Conservation (phyloP, 2,888 invertebrate genomes). For the Synergus gifuensis region DNA sequence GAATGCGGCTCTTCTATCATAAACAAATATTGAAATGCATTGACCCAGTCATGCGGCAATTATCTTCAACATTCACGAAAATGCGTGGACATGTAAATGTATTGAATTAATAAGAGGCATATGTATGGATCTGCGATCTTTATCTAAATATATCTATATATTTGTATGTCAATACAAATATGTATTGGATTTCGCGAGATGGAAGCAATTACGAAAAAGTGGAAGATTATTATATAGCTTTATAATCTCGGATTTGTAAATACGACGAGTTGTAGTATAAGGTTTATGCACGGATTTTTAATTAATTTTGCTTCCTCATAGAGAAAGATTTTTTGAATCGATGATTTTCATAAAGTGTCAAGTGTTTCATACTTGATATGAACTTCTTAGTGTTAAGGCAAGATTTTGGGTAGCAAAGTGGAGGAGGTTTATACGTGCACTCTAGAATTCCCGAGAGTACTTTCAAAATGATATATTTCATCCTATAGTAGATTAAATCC, state of each 20-base stretch:
- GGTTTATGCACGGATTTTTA: too few species aligned
- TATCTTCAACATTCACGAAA: constrained; percentile 33
- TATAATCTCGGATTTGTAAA: constrained; percentile 24
- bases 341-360: not conserved
- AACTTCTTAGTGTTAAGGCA: not conserved
- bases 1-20: constrained; percentile 42
- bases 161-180: constrained; percentile 12
- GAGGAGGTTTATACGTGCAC: constrained; percentile 31
- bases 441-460: constrained; percentile 29
- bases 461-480: constrained; percentile 25
- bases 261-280: not conserved
- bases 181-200: constrained; percentile 12
- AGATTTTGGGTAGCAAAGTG: not conserved
- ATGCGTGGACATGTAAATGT: constrained; percentile 11
- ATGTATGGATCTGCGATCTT: not conserved
- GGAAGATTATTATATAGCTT: not conserved
- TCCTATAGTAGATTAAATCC: not conserved
- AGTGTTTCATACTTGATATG: constrained; percentile 22
- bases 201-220: constrained; percentile 21
- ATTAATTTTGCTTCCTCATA: too few species aligned
- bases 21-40: constrained; percentile 47
- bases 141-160: constrained; percentile 2
- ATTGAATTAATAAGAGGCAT: not conserved
- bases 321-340: not conserved
- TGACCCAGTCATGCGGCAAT: constrained; percentile 50